Percentiles rank a stretch among this genome's conserved stretches.
These are phyloP conservation scores for Himalopsyche phryganea DNA, from an alignment of 1,140 invertebrate genomes.

Conservation along the genomic window DNA sequence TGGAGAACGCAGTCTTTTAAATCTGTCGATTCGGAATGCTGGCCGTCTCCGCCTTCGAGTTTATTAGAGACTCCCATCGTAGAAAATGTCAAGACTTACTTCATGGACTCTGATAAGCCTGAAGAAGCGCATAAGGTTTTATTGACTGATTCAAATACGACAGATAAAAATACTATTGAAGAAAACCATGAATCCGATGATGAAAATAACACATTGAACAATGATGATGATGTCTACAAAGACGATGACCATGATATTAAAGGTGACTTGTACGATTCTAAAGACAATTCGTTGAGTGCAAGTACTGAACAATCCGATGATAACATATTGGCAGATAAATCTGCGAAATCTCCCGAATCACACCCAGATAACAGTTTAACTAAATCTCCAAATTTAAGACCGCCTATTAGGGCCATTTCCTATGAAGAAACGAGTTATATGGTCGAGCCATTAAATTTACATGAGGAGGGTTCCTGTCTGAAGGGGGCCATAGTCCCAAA, in stretches of 20 bases:
- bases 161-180: slow-evolving; percentile 48
- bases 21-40: slow-evolving; percentile 65
- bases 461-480: slow-evolving; percentile 44
- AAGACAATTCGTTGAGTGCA: not conserved
- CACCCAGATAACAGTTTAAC: not conserved
- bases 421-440: slow-evolving; percentile 52
- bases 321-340: not conserved
- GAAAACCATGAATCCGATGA: slow-evolving; percentile 56
- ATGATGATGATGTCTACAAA: slow-evolving; percentile 53
- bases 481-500: slow-evolving; percentile 46
- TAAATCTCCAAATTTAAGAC: not conserved
- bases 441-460: slow-evolving; percentile 48
- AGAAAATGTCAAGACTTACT: slow-evolving; percentile 82
- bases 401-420: slow-evolving; percentile 40
- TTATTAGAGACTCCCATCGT: slow-evolving; percentile 62
- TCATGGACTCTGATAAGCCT: slow-evolving; percentile 66
- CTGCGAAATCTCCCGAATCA: not conserved
- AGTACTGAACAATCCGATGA: not conserved
- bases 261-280: slow-evolving; percentile 10
- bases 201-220: slow-evolving; percentile 58
- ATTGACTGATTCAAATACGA: slow-evolving; percentile 58
- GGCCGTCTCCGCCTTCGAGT: slow-evolving; percentile 74
- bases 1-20: slow-evolving; percentile 45
- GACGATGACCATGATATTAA: slow-evolving; percentile 42
- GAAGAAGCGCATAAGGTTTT: slow-evolving; percentile 66